phyloP scores from a whole-genome alignment of 1,140 invertebrate genomes.

The Meloidogyne exigua region DNA sequence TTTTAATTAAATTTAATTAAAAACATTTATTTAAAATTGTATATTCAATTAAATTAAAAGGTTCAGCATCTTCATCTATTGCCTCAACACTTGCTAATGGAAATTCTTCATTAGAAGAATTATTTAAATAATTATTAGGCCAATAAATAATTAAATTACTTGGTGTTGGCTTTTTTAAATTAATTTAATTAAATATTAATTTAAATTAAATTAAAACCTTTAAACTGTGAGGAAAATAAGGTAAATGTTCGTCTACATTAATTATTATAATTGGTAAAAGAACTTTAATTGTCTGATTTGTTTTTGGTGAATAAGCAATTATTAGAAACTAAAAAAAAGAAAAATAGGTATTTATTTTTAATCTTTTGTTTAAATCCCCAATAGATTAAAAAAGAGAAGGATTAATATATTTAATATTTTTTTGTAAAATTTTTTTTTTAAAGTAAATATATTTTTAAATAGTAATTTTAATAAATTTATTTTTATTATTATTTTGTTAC shows the following conservation, averaged over 20 bases:
- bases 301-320: slow-evolving; percentile 12
- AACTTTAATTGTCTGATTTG: slow-evolving; percentile 6
- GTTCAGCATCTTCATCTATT: slow-evolving; percentile 37
- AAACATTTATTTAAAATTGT: slow-evolving; percentile 38
- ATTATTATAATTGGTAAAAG: slow-evolving; percentile 36
- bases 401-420: neutral
- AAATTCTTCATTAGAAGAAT: neutral
- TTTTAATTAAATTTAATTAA: slow-evolving; percentile 7
- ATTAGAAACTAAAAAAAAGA: slow-evolving; percentile 14
- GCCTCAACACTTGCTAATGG: slow-evolving; percentile 33
- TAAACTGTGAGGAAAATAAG: slow-evolving; percentile 31
- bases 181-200: neutral
- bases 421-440: too few relatives aligned
- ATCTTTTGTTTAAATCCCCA: neutral
- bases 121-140: neutral
- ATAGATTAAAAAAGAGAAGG: neutral
- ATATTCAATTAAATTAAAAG: slow-evolving; percentile 41
- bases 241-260: slow-evolving; percentile 42
- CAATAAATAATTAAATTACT: neutral
- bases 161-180: slow-evolving; percentile 6
- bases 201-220: slow-evolving; percentile 9
- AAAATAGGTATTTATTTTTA: neutral
- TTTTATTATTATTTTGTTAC: too few relatives aligned
- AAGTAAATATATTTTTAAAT: too few relatives aligned
- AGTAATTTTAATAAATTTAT: too few relatives aligned